Evolutionary conservation across 1,140 invertebrate genomes (phyloP), one percentile per base, ranked within the genome.

Genomic region (Mya arenaria): DNA sequence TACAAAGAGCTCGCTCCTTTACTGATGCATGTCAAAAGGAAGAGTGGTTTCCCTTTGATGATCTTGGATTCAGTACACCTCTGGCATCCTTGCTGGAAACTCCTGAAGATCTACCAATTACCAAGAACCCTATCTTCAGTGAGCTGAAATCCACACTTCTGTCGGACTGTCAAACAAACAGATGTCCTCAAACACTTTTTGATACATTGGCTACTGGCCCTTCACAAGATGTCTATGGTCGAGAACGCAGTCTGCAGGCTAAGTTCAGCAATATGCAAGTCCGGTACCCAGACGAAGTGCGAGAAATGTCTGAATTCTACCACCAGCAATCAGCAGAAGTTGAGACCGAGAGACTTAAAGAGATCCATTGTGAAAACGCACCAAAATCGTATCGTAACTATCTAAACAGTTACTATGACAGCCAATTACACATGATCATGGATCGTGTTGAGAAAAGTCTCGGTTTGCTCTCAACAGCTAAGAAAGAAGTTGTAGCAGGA

Each of bases 371-470:
- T 17, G 69, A 66, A 19, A 63, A 82, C 23, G 19, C 63, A 32
- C 56, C 79, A 17, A 37, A 19, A 32, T 73, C 69, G 13, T 82
- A 82, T 28, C 28, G 69, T 36, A 74, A 65, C 34, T 60, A 73
- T 66, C 41, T 82, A 30, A 82, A 82, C 41, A 41, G 23, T 65
- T 73, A 23, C 58, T 82, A 73, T 73, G 79, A 82, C 41, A 72
- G 66, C 41, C 69, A 82, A 19, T 23, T 82, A 25, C 79, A 82
- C 34, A 58, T 48, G 41, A 74, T 82, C 32, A 85, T 85, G 56
- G 78, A 85, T 55, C 41, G 83, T 44, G 83, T 85, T 19, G 72
- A 85, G 56, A 68, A 69, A 58, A 85, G 83, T 32, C 65, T 85
- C 8, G 32, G 41, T 41, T 25, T 85, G 23, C 60, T 85, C 8